Base-by-base conservation (phyloP, 2,888 invertebrate genomes). In the Entomobrya multifasciata region DNA sequence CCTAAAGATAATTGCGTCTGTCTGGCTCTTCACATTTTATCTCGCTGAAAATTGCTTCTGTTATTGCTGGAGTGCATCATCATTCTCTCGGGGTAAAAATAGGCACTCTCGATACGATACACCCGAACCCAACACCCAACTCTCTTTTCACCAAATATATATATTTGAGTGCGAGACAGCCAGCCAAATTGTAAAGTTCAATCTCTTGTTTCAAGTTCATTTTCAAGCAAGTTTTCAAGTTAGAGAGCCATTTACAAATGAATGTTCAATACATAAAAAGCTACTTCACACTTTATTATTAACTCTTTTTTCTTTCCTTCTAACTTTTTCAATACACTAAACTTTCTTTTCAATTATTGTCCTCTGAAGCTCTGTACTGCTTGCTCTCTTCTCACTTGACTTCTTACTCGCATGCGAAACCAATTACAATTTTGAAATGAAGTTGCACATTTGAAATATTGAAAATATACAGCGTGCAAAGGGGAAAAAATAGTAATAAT, bases 151-250 rank as follows among this genome's bases (percentile, higher is more conserved):
- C 6, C 17, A 30, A 44, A 36, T 2, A 15, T n/a, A 4, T 52
- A n/a, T 52, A n/a, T 52, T 67, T 44, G 41, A 36, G 5, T 6
- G 8, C 5, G 8, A 36, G 57, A 57, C 57, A 57, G 22, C 57
- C 65, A 65, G 15, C 65, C 65, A 65, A 57, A 20, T 22, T 57
- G 11, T 22, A 65, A 78, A 83, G 83, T 83, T 83, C 62, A 83
- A 74, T 36, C 30, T 55, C 47, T 67, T 27, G 20, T 67, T 84
- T 84, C 83, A 84, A 84, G 83, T 77, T 84, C 83, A 84, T 57
- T 76, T 36, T 74, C 27, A 27, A 27, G 49, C 65, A 20, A n/a
- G 52, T 15, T 47, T 47, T 47, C 13, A 47, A 11, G 47, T 47
- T 47, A 47, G 8, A 13, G 8, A 8, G 10, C 13, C 47, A 47